phyloP scores from a whole-genome alignment of 35 echinoderm and acorn worm species.

The Eucidaris tribuloides region DNA sequence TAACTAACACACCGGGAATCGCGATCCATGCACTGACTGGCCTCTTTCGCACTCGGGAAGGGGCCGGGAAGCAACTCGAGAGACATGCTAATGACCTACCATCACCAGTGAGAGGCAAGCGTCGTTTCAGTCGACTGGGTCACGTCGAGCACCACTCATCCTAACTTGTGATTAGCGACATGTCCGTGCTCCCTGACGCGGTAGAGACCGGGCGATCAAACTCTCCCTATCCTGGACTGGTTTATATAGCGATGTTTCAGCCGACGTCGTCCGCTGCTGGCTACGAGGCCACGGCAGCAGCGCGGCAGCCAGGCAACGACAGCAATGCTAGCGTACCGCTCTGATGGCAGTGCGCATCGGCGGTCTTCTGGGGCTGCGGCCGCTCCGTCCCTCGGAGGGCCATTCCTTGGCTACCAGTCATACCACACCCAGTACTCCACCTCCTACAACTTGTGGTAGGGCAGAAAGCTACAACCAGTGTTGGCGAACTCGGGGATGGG shows the following conservation, averaged over 20 bases:
- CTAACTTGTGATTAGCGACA: slow-evolving; percentile 3
- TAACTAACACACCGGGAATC: background rate
- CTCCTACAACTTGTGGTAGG: slow-evolving; percentile 1
- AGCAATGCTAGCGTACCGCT: slow-evolving; percentile 53
- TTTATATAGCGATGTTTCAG: background rate
- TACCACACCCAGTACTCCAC: background rate
- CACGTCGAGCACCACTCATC: background rate
- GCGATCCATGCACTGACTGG: background rate
- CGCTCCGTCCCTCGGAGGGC: background rate
- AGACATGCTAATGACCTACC: background rate
- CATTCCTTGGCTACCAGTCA: background rate
- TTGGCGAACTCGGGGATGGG: background rate
- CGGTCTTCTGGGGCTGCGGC: background rate
- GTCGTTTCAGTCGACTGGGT: background rate
- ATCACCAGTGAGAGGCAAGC: background rate
- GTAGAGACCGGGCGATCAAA: background rate
- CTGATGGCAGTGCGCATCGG: slow-evolving; percentile 35
- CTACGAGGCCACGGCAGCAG: background rate
- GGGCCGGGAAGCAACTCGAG: background rate
- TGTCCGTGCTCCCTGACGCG: background rate
- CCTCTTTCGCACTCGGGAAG: background rate
- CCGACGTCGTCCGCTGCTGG: background rate
- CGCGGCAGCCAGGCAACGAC: slow-evolving; percentile 6
- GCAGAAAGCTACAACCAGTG: background rate
- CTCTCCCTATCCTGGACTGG: background rate